Conservation (phyloP, 2,113 vertebrate genomes). For the Cyanistes caeruleus region DNA sequence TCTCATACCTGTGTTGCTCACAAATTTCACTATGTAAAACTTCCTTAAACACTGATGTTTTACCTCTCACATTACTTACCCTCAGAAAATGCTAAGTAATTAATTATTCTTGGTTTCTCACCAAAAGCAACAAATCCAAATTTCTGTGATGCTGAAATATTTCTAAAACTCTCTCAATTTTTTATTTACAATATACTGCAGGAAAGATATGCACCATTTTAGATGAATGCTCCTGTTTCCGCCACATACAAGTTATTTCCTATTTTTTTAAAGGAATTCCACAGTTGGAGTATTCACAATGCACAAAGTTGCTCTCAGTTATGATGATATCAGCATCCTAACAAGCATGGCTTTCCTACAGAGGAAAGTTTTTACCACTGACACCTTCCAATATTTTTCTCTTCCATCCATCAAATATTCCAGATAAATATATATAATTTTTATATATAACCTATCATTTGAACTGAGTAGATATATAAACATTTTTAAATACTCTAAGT, state of each 20-base stretch:
- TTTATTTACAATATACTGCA: background rate
- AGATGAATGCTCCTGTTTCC: background rate
- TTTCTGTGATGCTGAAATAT: background rate
- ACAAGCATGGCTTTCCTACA: background rate
- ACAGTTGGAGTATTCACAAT: background rate
- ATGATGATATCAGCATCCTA: background rate
- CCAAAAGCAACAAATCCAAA: background rate
- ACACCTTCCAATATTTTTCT: background rate
- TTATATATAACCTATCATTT: background rate
- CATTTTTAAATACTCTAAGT: background rate
- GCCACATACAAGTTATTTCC: background rate
- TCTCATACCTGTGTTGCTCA: background rate
- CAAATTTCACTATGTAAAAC: background rate
- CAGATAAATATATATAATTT: background rate
- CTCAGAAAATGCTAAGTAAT: background rate
- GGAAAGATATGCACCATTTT: background rate
- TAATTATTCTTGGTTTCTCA: background rate
- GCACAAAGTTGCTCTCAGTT: background rate
- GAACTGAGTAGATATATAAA: background rate
- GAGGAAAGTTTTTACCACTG: background rate
- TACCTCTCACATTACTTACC: background rate
- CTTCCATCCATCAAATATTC: background rate
- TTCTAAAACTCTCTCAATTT: background rate
- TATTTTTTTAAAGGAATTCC: background rate
- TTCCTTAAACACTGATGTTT: background rate